Base-by-base conservation (phyloP, 2,113 vertebrate genomes). In the Cynocephalus volans region DNA sequence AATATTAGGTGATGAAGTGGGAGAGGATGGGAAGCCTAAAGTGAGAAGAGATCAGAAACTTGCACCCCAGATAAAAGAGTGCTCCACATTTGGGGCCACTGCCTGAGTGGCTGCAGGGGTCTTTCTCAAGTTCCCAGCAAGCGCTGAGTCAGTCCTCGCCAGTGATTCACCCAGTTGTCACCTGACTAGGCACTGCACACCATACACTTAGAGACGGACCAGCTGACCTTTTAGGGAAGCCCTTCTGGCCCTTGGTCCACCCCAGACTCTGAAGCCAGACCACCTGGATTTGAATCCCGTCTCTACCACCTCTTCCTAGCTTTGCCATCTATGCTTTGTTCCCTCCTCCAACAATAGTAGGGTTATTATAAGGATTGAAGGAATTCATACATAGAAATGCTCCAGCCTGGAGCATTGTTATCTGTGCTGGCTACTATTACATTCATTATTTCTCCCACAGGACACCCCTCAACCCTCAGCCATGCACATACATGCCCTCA, bases 101-200 rank as follows among this genome's bases (percentile, higher is more conserved):
- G 31, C 9, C 70, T 28, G 26, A 36, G 6, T 0, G 0, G 50
- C 65, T 52, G 23, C 41, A 36, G 41, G 36, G 52, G 24, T 18
- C 65, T 69, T 31, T 2, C 28, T 58, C n/a, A 8, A 5, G 5
- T n/a, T 62, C 28, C 82, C 31, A 15, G 54, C 5, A 18, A n/a
- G 3, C 48, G n/a, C 50, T 14, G 10, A 18, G 17, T 75, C n/a
- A 15, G 17, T 33, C 8, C 52, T 72, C 1, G 0, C 41, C 8
- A n/a, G 13, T 3, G 0, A n/a, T 24, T 33, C 7, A 12, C 56
- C 5, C 17, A 19, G 3, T 19, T 7, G 4, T 41, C 64, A 52
- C 3, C 21, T 50, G 24, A 36, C 19, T n/a, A 33, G 26, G 28
- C 19, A 33, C 8, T 36, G 28, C 1, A 4, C 7, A 19, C 33